Conservation (phyloP, 2,888 invertebrate genomes). For the Tetrapedia diversipes region DNA sequence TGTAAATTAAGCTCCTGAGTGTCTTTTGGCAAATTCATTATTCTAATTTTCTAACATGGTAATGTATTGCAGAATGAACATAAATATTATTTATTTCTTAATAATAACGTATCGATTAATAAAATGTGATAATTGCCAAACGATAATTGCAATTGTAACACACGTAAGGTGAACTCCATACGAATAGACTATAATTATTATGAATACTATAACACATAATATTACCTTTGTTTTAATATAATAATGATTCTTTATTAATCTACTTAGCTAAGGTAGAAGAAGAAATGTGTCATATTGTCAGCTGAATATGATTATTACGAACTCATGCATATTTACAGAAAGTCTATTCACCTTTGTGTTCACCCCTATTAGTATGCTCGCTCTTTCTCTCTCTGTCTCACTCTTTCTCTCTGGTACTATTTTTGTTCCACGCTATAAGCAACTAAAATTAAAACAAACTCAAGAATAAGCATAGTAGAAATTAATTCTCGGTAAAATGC, state of each 20-base stretch:
- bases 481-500: slow-evolving; percentile 41
- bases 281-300: too few species aligned
- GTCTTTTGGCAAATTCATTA: slow-evolving; percentile 2
- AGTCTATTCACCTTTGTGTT: slow-evolving; percentile 23
- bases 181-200: too few species aligned
- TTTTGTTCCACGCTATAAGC: slow-evolving; percentile 46
- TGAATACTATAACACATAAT: too few species aligned
- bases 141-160: too few species aligned
- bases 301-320: slow-evolving; percentile 10
- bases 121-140: too few species aligned
- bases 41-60: background rate
- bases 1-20: slow-evolving; percentile 43
- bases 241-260: too few species aligned
- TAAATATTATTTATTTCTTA: background rate
- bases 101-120: background rate
- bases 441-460: slow-evolving; percentile 54
- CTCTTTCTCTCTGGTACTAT: slow-evolving; percentile 34
- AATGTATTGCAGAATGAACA: background rate
- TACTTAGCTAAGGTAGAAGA: too few species aligned
- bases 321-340: slow-evolving; percentile 5
- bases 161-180: too few species aligned
- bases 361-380: background rate
- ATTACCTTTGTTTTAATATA: too few species aligned
- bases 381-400: background rate
- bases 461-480: slow-evolving; percentile 37